Evolutionary conservation across 2,797 vertebrate species (phyloP).

Genomic region (Brotula barbata): DNA sequence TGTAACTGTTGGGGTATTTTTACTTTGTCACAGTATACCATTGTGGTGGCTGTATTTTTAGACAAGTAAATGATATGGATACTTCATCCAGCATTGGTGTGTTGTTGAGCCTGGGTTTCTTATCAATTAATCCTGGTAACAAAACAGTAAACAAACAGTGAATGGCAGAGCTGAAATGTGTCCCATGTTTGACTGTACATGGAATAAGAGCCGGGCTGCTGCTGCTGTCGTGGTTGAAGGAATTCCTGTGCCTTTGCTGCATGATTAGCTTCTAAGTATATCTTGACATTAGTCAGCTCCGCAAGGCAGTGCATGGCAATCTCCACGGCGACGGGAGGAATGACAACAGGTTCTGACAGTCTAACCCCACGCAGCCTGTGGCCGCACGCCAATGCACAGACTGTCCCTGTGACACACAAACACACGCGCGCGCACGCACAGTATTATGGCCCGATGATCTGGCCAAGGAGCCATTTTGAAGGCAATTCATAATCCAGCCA

Average conservation of each 20-base stretch:
- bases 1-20: no score
- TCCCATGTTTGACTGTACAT: constrained; percentile 60
- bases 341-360: constrained; percentile 65
- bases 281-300: constrained; percentile 70
- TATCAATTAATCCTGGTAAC: constrained; percentile 44
- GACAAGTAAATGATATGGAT: no score
- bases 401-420: constrained; percentile 46
- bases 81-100: neutral
- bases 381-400: constrained; percentile 56
- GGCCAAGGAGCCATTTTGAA: constrained; percentile 53
- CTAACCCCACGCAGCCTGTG: constrained; percentile 59
- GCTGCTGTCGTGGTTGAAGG: no score
- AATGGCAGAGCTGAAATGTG: constrained; percentile 63
- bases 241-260: constrained; percentile 69
- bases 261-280: constrained; percentile 76
- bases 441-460: constrained; percentile 33
- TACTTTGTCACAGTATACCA: no score
- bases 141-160: constrained; percentile 40
- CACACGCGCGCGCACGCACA: constrained; percentile 25
- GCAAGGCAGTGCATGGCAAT: constrained; percentile 56
- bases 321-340: constrained; percentile 57
- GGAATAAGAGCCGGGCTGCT: constrained; percentile 52
- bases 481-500: constrained; percentile 27
- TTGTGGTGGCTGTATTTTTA: no score
- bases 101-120: constrained; percentile 36